Percentiles rank a stretch among this genome's conserved stretches.
Conservation (phyloP, 2,888 invertebrate genomes). For the Drosophila testacea region DNA sequence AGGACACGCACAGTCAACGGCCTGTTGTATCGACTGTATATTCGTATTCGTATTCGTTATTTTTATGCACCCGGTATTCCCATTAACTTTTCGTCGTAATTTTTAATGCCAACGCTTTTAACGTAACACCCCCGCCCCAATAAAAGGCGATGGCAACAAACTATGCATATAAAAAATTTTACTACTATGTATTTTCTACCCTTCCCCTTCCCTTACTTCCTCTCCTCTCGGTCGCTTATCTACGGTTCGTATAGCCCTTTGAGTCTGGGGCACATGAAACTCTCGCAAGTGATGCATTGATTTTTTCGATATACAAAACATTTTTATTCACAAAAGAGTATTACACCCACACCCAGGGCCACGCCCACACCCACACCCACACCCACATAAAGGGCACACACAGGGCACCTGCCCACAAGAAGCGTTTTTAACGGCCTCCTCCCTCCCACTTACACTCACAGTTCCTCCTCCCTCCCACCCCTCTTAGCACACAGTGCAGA, state of each 20-base stretch:
- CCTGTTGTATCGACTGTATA: neutral
- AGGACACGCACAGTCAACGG: conserved; percentile 10
- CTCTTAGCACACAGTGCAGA: conserved; percentile 23
- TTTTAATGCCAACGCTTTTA: conserved; percentile 70
- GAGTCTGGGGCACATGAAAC: conserved; percentile 3
- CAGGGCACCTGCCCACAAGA: conserved; percentile 46
- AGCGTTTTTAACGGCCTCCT: conserved; percentile 47
- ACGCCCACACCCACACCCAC: conserved; percentile 17
- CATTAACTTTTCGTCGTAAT: conserved; percentile 67
- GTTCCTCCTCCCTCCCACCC: neutral
- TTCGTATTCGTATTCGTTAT: conserved; percentile 13
- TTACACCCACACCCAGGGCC: conserved; percentile 36
- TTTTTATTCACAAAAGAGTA: conserved; percentile 47
- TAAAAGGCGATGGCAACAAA: conserved; percentile 57
- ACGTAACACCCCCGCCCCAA: conserved; percentile 33
- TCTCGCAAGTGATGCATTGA: conserved; percentile 67
- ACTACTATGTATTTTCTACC: conserved; percentile 46
- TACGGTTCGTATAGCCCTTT: conserved; percentile 33
- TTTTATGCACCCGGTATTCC: conserved; percentile 58
- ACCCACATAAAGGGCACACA: neutral
- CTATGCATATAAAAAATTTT: conserved; percentile 72
- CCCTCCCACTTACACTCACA: neutral
- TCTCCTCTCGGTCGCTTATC: conserved; percentile 5
- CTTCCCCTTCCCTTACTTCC: neutral
- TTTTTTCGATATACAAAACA: conserved; percentile 72